Evolutionary conservation across 2,113 vertebrate species (phyloP).

Genomic region (Formicarius rufipectus): DNA sequence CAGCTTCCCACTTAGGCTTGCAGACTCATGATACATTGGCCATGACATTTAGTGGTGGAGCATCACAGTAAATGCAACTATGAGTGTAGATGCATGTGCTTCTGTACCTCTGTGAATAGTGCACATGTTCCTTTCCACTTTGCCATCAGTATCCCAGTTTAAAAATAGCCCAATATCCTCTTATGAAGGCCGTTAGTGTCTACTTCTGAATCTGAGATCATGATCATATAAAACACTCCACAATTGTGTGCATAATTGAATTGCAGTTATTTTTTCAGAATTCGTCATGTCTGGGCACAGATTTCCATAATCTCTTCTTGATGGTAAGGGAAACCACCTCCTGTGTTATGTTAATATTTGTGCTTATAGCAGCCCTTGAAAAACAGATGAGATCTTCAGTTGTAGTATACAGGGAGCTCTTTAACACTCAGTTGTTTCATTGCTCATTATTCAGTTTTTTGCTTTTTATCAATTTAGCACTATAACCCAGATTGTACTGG

Average conservation of each 20-base stretch:
- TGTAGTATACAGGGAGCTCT: background rate
- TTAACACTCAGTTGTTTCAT: background rate
- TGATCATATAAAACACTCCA: background rate
- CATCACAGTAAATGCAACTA: background rate
- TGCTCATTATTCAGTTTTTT: background rate
- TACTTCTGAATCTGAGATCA: background rate
- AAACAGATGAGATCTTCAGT: background rate
- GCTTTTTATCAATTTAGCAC: background rate
- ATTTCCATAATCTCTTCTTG: background rate
- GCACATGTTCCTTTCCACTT: background rate
- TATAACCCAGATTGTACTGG: background rate
- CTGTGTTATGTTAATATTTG: background rate
- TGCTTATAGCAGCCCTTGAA: background rate
- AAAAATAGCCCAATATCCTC: background rate
- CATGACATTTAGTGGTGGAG: background rate
- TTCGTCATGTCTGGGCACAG: background rate
- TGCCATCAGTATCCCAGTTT: background rate
- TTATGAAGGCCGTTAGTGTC: background rate
- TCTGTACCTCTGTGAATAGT: background rate
- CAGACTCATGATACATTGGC: background rate
- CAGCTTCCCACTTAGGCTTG: background rate
- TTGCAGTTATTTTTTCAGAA: background rate
- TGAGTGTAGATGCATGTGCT: background rate
- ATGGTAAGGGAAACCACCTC: background rate
- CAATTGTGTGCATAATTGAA: background rate